Percentiles rank a stretch among this genome's conserved stretches.
Conservation (phyloP, 1,140 invertebrate species). For the Belonocnema kinseyi region DNA sequence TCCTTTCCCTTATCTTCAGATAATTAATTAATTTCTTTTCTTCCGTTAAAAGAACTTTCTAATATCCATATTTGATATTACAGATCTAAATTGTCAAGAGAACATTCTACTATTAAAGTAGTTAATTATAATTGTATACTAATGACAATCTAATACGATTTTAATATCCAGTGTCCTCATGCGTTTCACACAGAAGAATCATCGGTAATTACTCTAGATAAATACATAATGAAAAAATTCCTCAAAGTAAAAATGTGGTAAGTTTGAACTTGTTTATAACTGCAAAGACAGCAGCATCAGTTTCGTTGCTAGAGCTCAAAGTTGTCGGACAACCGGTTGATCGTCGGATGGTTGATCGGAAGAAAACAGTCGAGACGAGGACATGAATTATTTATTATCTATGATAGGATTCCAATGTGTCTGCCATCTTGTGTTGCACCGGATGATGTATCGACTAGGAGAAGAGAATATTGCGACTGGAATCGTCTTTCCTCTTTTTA, state of each 20-base stretch:
- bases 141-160: constrained; percentile 8
- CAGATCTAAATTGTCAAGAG: no score
- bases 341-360: constrained; percentile 41
- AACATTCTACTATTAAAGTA: no score
- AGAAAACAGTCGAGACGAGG: constrained; percentile 44
- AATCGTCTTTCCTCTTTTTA: constrained; percentile 18
- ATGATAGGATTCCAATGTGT: constrained; percentile 68
- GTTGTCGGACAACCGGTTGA: constrained; percentile 46
- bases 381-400: constrained; percentile 71
- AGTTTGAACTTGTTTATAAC: no score
- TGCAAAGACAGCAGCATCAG: neutral
- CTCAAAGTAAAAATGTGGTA: no score
- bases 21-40: no score
- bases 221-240: no score
- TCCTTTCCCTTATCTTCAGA: no score
- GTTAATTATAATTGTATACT: constrained; percentile 1
- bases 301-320: constrained; percentile 17
- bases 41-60: no score
- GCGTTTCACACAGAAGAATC: no score
- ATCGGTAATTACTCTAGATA: no score
- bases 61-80: no score
- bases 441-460: constrained; percentile 63
- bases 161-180: neutral
- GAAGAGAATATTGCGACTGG: neutral
- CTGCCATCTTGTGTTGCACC: constrained; percentile 57